Conservation (phyloP, 2,113 vertebrate genomes). For the Eubucco bourcierii region DNA sequence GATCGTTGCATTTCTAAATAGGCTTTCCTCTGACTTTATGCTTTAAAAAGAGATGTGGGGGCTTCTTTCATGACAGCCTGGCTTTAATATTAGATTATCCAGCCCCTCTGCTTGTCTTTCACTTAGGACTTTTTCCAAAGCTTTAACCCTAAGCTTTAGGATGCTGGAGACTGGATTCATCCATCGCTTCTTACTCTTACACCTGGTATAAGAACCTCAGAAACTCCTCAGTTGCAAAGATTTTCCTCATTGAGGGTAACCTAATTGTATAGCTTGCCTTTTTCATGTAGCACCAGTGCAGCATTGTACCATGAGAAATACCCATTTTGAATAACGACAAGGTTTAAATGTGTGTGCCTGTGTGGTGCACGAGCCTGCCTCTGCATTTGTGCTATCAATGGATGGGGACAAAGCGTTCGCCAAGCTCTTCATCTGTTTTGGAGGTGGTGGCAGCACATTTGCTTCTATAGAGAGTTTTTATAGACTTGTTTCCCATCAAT, state of each 20-base stretch:
- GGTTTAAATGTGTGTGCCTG: not conserved
- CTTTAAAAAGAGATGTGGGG: not conserved
- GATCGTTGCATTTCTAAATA: not conserved
- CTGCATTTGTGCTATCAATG: not conserved
- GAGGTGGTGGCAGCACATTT: not conserved
- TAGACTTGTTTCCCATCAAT: not conserved
- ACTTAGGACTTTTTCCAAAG: not conserved
- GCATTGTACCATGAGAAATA: not conserved
- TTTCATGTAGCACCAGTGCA: rapidly evolving
- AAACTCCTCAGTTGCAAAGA: not conserved
- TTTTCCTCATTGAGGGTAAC: not conserved
- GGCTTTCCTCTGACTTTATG: not conserved
- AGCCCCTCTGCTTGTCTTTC: not conserved
- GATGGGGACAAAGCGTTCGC: not conserved
- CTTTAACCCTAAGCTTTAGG: not conserved
- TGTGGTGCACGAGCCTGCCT: not conserved
- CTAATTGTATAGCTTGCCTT: not conserved
- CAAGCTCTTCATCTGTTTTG: conserved; percentile 9
- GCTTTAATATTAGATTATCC: not conserved
- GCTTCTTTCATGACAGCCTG: not conserved
- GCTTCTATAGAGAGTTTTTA: conserved; percentile 15
- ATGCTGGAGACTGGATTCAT: not conserved
- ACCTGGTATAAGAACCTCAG: not conserved
- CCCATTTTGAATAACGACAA: not conserved
- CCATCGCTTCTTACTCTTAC: not conserved